These are phyloP conservation scores for Drosophila guanche DNA, from an alignment of 1,140 invertebrate species.

Conservation along the genomic window DNA sequence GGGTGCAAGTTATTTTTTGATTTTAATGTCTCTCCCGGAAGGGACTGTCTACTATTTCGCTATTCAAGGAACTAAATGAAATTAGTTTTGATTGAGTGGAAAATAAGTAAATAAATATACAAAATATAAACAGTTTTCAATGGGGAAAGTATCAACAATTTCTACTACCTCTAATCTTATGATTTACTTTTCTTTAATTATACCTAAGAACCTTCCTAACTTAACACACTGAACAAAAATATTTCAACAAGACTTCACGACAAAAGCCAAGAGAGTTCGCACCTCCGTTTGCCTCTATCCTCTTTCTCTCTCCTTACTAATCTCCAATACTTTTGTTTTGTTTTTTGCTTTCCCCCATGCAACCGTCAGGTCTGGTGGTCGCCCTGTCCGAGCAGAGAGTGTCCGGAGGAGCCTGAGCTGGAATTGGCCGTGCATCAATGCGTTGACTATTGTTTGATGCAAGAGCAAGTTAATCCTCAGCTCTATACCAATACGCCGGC, in stretches of 20 bases:
- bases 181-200: too few relatives aligned
- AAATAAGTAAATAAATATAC: too few relatives aligned
- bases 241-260: background rate
- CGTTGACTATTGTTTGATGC: constrained; percentile 87
- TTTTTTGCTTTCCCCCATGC: constrained; percentile 1
- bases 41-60: too few relatives aligned
- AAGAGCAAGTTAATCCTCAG: constrained; percentile 78
- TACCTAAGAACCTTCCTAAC: too few relatives aligned
- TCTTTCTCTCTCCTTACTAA: constrained; percentile 12
- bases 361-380: constrained; percentile 89
- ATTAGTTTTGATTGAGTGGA: too few relatives aligned
- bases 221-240: too few relatives aligned
- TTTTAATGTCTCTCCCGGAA: too few relatives aligned
- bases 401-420: constrained; percentile 89
- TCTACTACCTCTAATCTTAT: too few relatives aligned
- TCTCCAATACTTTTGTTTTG: constrained; percentile 20
- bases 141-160: too few relatives aligned
- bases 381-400: constrained; percentile 89
- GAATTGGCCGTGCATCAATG: constrained; percentile 88
- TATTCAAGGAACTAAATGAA: too few relatives aligned
- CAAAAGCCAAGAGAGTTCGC: constrained; percentile 1
- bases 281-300: background rate
- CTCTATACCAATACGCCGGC: constrained; percentile 61
- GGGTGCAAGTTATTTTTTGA: background rate
- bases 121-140: too few relatives aligned